Evolutionary conservation across 2,113 vertebrate genomes (phyloP).

Genomic region (Cavia aperea): DNA sequence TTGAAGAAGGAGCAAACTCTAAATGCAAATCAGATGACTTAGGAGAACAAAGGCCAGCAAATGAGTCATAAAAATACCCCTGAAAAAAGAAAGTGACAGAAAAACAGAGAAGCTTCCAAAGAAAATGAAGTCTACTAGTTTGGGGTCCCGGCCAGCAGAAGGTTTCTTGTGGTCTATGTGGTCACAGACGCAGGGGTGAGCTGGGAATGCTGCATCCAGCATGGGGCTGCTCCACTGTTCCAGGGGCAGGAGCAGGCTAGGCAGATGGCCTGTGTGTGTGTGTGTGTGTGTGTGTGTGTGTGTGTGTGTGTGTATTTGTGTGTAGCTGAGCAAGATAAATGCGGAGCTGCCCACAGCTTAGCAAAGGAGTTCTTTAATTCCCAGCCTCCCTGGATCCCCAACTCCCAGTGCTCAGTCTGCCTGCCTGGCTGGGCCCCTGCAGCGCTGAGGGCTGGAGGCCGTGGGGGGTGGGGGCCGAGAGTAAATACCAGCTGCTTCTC

Average conservation of each 20-base stretch:
- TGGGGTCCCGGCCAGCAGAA: background rate
- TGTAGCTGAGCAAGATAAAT: conserved; percentile 14
- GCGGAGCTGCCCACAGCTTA: background rate
- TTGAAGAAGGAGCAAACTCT: conserved; percentile 45
- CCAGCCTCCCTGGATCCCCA: background rate
- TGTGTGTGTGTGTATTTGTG: background rate
- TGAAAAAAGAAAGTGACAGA: conserved; percentile 51
- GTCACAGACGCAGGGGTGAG: background rate
- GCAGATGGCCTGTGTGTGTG: background rate
- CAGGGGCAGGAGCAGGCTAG: background rate
- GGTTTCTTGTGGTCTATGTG: background rate
- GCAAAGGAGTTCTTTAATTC: background rate
- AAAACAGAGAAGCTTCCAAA: conserved; percentile 35
- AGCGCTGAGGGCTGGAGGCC: background rate
- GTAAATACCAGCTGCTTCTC: conserved; percentile 22
- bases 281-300: background rate
- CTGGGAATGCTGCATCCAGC: background rate
- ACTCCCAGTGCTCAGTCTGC: background rate
- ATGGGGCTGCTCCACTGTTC: background rate
- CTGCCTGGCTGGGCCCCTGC: background rate
- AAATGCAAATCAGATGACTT: conserved; percentile 58
- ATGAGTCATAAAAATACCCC: conserved; percentile 37
- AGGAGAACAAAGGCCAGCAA: conserved; percentile 31
- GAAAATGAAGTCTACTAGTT: conserved; percentile 2
- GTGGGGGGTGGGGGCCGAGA: background rate